These are phyloP conservation scores for Petrolisthes cinctipes DNA, from an alignment of 2,888 invertebrate species.

Conservation along the genomic window DNA sequence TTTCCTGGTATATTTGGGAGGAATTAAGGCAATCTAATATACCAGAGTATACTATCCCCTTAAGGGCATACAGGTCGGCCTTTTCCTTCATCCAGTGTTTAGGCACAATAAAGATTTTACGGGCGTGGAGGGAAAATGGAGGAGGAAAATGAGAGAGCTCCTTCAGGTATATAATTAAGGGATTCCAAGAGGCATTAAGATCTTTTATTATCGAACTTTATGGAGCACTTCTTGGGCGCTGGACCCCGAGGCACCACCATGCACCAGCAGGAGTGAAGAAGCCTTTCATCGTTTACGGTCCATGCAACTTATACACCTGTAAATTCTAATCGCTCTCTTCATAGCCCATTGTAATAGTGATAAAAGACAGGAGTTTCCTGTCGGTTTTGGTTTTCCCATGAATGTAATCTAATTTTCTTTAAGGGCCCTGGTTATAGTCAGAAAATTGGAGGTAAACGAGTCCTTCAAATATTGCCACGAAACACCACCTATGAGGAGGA, in stretches of 20 bases:
- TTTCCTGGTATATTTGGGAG: no score
- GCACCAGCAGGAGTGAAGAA: neutral
- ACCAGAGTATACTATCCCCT: no score
- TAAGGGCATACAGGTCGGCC: neutral
- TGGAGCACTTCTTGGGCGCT: neutral
- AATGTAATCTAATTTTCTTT: no score
- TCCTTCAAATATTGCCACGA: no score
- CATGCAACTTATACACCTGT: neutral
- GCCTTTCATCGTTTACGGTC: neutral
- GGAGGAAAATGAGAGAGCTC: neutral
- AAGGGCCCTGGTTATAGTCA: no score
- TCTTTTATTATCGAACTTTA: conserved; percentile 18
- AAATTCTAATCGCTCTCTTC: conserved; percentile 3
- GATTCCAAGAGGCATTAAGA: neutral
- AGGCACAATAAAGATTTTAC: conserved; percentile 15
- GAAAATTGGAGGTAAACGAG: no score
- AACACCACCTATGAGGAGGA: no score
- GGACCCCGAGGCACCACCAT: neutral
- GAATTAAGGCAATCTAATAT: no score
- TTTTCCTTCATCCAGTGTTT: neutral
- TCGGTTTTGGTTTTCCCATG: no score
- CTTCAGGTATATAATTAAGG: conserved; percentile 11
- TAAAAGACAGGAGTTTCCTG: no score
- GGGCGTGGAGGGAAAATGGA: neutral
- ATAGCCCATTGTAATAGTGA: neutral